Percentiles rank a stretch among this genome's conserved stretches.
Conservation (phyloP, 2,888 invertebrate genomes). For the Orgyia antiqua region DNA sequence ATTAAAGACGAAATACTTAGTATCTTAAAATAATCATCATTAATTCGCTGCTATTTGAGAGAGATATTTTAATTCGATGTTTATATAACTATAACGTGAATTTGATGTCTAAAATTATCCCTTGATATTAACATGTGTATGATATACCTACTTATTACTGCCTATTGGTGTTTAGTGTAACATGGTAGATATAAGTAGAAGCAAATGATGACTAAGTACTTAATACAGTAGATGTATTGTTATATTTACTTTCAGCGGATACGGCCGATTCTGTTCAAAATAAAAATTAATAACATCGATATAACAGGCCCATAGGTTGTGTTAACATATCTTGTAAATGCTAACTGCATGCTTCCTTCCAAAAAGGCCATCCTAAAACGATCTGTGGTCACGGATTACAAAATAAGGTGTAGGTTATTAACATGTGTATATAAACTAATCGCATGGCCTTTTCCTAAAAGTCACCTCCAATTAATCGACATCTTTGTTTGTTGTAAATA, state of each 20-base stretch:
- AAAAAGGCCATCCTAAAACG: conserved; percentile 39
- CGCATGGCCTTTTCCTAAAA: conserved; percentile 45
- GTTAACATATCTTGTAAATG: conserved; percentile 38
- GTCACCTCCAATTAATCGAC: conserved; percentile 36
- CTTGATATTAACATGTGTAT: conserved; percentile 31
- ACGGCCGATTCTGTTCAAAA: conserved; percentile 12
- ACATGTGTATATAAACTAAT: conserved; percentile 41
- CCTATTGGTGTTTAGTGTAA: conserved; percentile 35
- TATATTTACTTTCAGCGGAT: conserved; percentile 13
- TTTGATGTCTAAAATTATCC: conserved; percentile 57
- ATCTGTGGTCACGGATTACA: conserved; percentile 40
- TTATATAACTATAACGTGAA: conserved; percentile 46
- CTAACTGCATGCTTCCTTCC: conserved; percentile 61
- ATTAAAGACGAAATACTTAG: conserved; percentile 37
- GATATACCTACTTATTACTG: conserved; percentile 29
- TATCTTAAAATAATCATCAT: conserved; percentile 32
- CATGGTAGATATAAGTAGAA: conserved; percentile 19
- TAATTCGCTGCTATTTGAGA: conserved; percentile 41
- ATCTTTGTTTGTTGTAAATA: conserved; percentile 9
- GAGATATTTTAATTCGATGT: conserved; percentile 52
- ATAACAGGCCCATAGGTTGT: conserved; percentile 29
- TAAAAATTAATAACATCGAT: neutral
- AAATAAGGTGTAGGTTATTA: conserved; percentile 35
- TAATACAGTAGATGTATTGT: conserved; percentile 10
- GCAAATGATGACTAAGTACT: conserved; percentile 15